phyloP scores from a whole-genome alignment of 2,113 vertebrate genomes.

The Gasterosteus aculeatus region DNA sequence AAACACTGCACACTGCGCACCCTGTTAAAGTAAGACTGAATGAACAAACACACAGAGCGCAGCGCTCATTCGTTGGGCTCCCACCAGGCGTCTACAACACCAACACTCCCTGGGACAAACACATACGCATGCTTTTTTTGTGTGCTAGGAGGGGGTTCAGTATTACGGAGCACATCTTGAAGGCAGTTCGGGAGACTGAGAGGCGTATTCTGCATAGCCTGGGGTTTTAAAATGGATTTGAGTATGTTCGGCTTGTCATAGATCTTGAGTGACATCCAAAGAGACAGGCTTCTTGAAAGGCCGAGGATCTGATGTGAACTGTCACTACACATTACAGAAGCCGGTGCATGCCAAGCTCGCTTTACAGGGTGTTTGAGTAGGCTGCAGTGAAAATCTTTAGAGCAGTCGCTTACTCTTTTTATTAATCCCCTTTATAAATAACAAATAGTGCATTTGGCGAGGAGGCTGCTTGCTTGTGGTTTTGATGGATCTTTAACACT shows the following conservation, averaged over 20 bases:
- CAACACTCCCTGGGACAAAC: too few species aligned
- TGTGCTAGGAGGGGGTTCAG: conserved; percentile 8
- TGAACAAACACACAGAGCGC: conserved; percentile 11
- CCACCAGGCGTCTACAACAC: neutral
- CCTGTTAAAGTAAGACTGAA: conserved; percentile 30
- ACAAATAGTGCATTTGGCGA: conserved; percentile 42
- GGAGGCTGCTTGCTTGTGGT: conserved; percentile 45
- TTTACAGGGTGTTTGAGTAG: conserved; percentile 56
- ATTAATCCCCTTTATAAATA: conserved; percentile 39
- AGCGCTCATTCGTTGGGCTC: conserved; percentile 16
- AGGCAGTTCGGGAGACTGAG: conserved; percentile 29
- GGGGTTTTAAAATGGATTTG: conserved; percentile 60
- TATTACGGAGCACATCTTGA: conserved; percentile 41
- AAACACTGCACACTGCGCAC: conserved; percentile 44
- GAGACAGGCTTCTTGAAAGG: conserved; percentile 69
- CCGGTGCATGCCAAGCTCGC: conserved; percentile 33
- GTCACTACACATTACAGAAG: conserved; percentile 64
- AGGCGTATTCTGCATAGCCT: conserved; percentile 57
- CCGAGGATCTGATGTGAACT: conserved; percentile 67
- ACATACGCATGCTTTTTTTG: neutral
- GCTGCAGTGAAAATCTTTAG: conserved; percentile 38
- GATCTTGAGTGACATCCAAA: conserved; percentile 66
- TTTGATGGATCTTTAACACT: conserved; percentile 47
- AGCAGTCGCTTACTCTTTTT: conserved; percentile 34
- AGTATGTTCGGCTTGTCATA: conserved; percentile 62